Evolutionary conservation across 2,888 invertebrate species (phyloP).

Genomic region (Hipparchia semele): DNA sequence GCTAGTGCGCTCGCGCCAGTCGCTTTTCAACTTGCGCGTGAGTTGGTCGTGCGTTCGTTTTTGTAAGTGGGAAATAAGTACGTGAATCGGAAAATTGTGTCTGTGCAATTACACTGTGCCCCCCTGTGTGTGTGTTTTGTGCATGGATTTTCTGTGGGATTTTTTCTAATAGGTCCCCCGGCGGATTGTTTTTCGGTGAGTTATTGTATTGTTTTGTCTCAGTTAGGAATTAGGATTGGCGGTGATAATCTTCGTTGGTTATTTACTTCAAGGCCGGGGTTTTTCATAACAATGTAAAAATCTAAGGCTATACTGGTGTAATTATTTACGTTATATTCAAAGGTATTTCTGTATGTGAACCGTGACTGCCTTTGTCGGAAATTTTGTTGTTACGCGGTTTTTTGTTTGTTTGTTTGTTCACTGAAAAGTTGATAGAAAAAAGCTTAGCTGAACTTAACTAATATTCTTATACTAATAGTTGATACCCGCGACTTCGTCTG

Average conservation of each 20-base stretch:
- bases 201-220: constrained; percentile 40
- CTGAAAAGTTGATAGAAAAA: background rate
- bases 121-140: constrained; percentile 35
- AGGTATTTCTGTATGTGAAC: background rate
- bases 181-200: constrained; percentile 62
- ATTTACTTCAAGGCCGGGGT: constrained; percentile 36
- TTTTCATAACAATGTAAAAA: constrained; percentile 38
- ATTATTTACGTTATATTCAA: background rate
- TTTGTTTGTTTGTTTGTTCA: background rate
- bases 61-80: constrained; percentile 31
- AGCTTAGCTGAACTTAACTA: too few species aligned
- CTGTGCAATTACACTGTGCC: constrained; percentile 34
- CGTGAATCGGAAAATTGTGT: constrained; percentile 40
- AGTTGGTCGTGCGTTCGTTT: constrained; percentile 55
- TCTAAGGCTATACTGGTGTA: constrained; percentile 14
- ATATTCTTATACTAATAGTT: too few species aligned
- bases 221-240: constrained; percentile 19
- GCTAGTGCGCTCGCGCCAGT: constrained; percentile 56
- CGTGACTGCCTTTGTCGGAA: background rate
- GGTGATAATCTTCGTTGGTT: constrained; percentile 19
- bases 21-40: constrained; percentile 62
- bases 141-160: constrained; percentile 36
- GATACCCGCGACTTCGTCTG: too few species aligned
- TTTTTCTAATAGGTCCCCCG: constrained; percentile 30
- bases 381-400: background rate